Evolutionary conservation across 2,797 vertebrate species (phyloP).

Genomic region (Ceryle rudis): DNA sequence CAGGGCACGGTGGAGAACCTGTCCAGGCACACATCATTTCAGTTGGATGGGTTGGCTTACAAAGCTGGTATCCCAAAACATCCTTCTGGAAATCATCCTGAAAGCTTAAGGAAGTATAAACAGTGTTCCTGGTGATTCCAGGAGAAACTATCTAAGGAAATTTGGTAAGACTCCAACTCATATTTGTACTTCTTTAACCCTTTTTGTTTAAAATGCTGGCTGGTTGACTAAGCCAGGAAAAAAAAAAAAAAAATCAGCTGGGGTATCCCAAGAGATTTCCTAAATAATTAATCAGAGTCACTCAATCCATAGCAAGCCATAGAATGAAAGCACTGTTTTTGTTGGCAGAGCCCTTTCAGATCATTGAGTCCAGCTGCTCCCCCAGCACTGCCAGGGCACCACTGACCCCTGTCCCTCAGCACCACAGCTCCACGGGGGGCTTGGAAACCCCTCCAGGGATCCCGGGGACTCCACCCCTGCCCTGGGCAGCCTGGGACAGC

Average conservation of each 20-base stretch:
- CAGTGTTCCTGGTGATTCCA: not conserved
- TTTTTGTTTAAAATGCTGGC: slow-evolving; percentile 3
- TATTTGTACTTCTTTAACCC: not conserved
- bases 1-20: slow-evolving; percentile 4
- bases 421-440: not conserved
- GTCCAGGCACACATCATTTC: slow-evolving; percentile 46
- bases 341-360: not conserved
- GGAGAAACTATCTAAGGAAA: slow-evolving; percentile 33
- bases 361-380: not conserved
- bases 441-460: not conserved
- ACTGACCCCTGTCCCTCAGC: not conserved
- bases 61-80: slow-evolving; percentile 41
- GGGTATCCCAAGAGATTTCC: not conserved
- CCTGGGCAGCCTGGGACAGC: not conserved
- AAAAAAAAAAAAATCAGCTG: not conserved
- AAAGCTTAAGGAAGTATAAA: slow-evolving; percentile 37
- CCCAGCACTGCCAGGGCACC: not conserved
- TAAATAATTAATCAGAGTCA: not conserved
- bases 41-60: slow-evolving; percentile 28
- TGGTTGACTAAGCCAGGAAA: not conserved
- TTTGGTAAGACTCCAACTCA: slow-evolving; percentile 12
- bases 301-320: not conserved
- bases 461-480: no score
- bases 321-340: not conserved
- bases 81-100: slow-evolving; percentile 45